Percentiles rank a stretch among this genome's conserved stretches.
These are phyloP conservation scores for Cottoperca gobio DNA, from an alignment of 2,797 vertebrate genomes.

Conservation along the genomic window DNA sequence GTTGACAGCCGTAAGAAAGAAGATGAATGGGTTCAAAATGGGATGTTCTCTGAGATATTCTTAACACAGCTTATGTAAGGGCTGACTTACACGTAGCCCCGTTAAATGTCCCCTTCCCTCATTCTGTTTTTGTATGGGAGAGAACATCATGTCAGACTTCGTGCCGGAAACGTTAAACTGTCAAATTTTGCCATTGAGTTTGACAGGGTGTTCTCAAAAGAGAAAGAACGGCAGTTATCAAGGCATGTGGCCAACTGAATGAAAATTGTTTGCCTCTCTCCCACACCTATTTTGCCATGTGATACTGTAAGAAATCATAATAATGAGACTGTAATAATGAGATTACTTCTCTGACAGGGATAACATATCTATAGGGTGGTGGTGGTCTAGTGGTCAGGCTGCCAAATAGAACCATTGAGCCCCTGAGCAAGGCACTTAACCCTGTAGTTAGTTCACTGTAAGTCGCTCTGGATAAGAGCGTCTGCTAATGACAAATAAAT, in stretches of 20 bases:
- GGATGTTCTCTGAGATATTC: slow-evolving; percentile 65
- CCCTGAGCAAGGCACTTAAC: too few relatives aligned
- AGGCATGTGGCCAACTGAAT: slow-evolving; percentile 50
- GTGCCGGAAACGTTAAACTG: slow-evolving; percentile 51
- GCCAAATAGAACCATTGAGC: too few relatives aligned
- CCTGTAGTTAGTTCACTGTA: too few relatives aligned
- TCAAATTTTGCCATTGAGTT: slow-evolving; percentile 48
- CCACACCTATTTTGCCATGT: slow-evolving; percentile 37
- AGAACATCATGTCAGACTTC: slow-evolving; percentile 59
- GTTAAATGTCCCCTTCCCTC: slow-evolving; percentile 32
- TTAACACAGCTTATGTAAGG: slow-evolving; percentile 69
- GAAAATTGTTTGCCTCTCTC: slow-evolving; percentile 43
- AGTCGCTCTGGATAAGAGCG: too few relatives aligned
- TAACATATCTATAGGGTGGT: slow-evolving; percentile 71
- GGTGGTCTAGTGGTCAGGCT: too few relatives aligned
- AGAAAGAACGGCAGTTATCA: slow-evolving; percentile 42
- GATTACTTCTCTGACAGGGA: slow-evolving; percentile 44
- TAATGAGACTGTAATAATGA: slow-evolving; percentile 49
- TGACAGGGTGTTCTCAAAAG: slow-evolving; percentile 51
- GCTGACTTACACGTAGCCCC: slow-evolving; percentile 53
- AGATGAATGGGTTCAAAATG: slow-evolving; percentile 72
- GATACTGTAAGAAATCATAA: slow-evolving; percentile 57
- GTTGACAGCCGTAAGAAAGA: slow-evolving; percentile 74
- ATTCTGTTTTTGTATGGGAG: slow-evolving; percentile 42
- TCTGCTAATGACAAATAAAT: too few relatives aligned